A percentile compares a stretch with the other conserved stretches of the same genome.
phyloP scores from a whole-genome alignment of 2,888 invertebrate genomes.

The Drosophila longiperda region DNA sequence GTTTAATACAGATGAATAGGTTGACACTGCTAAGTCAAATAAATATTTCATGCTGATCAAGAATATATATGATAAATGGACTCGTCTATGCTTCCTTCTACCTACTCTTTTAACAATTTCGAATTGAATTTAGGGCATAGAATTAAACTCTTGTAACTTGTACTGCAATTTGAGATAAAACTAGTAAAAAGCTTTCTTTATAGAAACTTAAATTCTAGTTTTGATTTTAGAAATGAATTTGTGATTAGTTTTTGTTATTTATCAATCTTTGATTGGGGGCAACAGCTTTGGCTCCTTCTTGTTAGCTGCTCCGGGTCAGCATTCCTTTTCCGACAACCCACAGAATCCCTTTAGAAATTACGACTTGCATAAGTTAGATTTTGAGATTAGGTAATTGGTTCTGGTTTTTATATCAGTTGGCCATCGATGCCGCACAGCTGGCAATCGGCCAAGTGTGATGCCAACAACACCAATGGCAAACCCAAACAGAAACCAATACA shows the following conservation, averaged over 20 bases:
- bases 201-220: background rate
- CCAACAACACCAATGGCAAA: constrained; percentile 2
- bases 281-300: background rate
- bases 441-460: constrained; percentile 34
- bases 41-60: background rate
- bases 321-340: background rate
- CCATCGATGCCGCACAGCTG: constrained; percentile 59
- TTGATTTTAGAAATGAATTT: background rate
- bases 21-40: background rate
- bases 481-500: constrained; percentile 8
- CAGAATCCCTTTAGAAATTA: background rate
- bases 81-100: background rate
- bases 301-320: background rate
- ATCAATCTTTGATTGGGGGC: background rate
- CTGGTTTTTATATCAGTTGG: constrained; percentile 50
- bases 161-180: background rate
- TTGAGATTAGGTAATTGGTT: constrained; percentile 44
- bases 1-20: background rate
- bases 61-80: background rate
- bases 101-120: background rate
- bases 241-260: background rate
- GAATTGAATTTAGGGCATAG: background rate
- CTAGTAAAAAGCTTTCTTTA: background rate
- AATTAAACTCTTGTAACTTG: background rate
- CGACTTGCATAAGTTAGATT: constrained; percentile 20